phyloP scores from a whole-genome alignment of 92 coral and sea anemone species.

The Muricea muricata region DNA sequence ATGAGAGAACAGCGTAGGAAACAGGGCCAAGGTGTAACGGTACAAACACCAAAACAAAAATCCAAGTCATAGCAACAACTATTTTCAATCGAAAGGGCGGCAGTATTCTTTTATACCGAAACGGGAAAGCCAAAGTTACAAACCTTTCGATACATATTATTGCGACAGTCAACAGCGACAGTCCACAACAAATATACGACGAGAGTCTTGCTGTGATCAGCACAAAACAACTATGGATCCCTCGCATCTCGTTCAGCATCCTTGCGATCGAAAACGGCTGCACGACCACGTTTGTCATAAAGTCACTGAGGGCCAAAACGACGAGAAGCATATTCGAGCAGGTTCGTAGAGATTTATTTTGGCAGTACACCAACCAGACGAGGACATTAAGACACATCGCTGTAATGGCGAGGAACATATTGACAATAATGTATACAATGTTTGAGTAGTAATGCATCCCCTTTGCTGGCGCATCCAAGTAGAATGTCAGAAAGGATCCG shows the following conservation, averaged over 20 bases:
- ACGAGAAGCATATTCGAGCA: slow-evolving; percentile 1
- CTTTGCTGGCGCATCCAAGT: background rate
- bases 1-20: background rate
- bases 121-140: slow-evolving; percentile 12
- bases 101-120: background rate
- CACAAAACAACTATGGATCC: background rate
- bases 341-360: background rate
- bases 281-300: background rate
- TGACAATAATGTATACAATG: background rate
- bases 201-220: background rate
- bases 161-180: background rate
- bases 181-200: background rate
- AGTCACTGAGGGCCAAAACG: background rate
- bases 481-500: background rate
- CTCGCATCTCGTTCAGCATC: background rate
- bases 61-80: background rate
- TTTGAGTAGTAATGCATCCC: background rate
- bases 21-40: background rate
- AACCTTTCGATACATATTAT: background rate
- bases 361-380: background rate
- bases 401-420: background rate
- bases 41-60: background rate
- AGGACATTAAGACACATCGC: background rate
- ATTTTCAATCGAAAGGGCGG: background rate
- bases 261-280: background rate